These are phyloP conservation scores for Drepanosiphum platanoidis DNA, from an alignment of 2,888 invertebrate species.

Conservation along the genomic window DNA sequence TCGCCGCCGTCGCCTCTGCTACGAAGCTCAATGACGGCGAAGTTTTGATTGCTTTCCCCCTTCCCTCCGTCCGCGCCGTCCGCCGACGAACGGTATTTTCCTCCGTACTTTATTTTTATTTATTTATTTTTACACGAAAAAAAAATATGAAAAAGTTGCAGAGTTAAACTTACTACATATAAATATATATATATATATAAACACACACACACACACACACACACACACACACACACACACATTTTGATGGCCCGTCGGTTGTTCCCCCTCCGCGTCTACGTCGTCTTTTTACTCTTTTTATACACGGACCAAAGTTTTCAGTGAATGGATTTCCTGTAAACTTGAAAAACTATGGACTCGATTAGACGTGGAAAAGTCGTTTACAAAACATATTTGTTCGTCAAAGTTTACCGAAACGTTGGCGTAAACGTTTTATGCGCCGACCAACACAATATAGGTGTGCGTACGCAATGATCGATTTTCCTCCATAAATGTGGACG, in stretches of 20 bases:
- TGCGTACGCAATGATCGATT: constrained; percentile 17
- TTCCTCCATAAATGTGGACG: neutral
- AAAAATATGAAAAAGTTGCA: constrained; percentile 47
- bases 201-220: no score
- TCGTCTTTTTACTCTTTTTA: neutral
- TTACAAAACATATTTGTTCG: constrained; percentile 44
- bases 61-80: neutral
- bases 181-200: constrained; percentile 37
- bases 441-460: neutral
- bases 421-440: constrained; percentile 36
- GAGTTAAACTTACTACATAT: constrained; percentile 43
- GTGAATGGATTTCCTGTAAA: constrained; percentile 36
- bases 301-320: constrained; percentile 20
- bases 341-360: constrained; percentile 40
- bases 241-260: constrained; percentile 47
- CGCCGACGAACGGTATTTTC: neutral
- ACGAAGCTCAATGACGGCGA: constrained; percentile 48
- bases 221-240: no score
- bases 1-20: neutral
- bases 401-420: constrained; percentile 36
- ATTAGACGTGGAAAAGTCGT: constrained; percentile 52
- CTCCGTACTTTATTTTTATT: neutral
- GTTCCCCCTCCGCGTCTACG: neutral
- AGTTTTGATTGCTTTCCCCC: constrained; percentile 59
- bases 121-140: constrained; percentile 46